Conservation (phyloP, 2,888 invertebrate genomes). For the Smittia sp. region DNA sequence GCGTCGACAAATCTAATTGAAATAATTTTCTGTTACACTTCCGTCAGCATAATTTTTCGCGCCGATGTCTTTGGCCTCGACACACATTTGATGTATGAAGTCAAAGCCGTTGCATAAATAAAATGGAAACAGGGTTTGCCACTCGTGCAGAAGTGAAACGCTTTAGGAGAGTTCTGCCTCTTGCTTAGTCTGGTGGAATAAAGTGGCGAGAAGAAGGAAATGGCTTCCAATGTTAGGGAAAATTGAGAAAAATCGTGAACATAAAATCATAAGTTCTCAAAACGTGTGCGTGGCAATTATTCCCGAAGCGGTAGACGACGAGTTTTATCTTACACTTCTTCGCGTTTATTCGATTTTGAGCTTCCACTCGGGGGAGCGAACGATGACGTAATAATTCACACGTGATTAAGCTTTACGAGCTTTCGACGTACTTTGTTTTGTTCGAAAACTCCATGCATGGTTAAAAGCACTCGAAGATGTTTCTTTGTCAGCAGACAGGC, state of each 20-base stretch:
- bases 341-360: neutral
- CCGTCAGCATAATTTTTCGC: neutral
- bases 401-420: conserved; percentile 35
- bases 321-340: neutral
- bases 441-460: too few species aligned
- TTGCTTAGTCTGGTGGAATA: too few species aligned
- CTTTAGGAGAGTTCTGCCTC: too few species aligned
- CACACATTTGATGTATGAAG: conserved; percentile 12
- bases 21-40: conserved; percentile 26
- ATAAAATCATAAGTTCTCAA: neutral
- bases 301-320: neutral
- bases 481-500: too few species aligned
- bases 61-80: neutral
- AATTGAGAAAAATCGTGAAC: conserved; percentile 13
- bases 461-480: too few species aligned
- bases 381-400: conserved; percentile 23
- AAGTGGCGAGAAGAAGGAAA: neutral
- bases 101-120: conserved; percentile 7
- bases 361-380: neutral
- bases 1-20: conserved; percentile 33
- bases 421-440: neutral
- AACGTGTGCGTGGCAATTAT: neutral
- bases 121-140: neutral
- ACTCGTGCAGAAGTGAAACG: neutral
- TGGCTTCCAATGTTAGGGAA: neutral